These are phyloP conservation scores for Nebria salina DNA, from an alignment of 2,888 invertebrate species.

Conservation along the genomic window DNA sequence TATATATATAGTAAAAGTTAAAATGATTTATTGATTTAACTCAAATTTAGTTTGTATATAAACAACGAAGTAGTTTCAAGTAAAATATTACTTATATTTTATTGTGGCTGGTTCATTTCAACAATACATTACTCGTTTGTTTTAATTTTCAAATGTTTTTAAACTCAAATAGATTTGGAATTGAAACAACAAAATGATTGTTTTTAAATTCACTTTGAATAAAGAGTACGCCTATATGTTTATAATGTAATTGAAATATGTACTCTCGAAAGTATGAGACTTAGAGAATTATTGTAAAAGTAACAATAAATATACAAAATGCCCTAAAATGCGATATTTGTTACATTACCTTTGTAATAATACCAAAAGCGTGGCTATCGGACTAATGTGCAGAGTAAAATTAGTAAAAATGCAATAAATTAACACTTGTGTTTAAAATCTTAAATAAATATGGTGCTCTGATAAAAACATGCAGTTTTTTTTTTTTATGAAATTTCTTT, in stretches of 20 bases:
- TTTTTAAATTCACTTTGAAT: too few relatives aligned
- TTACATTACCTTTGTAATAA: slow-evolving; percentile 90
- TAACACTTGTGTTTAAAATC: slow-evolving; percentile 43
- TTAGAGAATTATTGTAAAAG: background rate
- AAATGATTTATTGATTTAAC: too few relatives aligned
- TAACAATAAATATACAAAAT: slow-evolving; percentile 28
- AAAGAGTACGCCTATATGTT: too few relatives aligned
- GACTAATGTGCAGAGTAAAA: slow-evolving; percentile 84
- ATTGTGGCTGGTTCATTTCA: too few relatives aligned
- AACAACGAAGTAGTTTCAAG: too few relatives aligned
- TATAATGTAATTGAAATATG: slow-evolving; percentile 23
- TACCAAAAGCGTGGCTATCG: slow-evolving; percentile 95
- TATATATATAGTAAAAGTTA: too few relatives aligned
- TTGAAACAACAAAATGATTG: too few relatives aligned
- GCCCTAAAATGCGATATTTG: slow-evolving; percentile 50
- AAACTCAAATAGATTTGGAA: too few relatives aligned
- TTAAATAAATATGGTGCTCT: slow-evolving; percentile 39
- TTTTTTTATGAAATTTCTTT: slow-evolving; percentile 18
- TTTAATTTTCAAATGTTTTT: too few relatives aligned
- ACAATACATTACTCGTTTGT: too few relatives aligned
- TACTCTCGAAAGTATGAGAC: slow-evolving; percentile 19
- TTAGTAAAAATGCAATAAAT: slow-evolving; percentile 56
- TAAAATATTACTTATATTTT: too few relatives aligned
- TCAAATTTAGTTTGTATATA: too few relatives aligned
- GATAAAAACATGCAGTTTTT: slow-evolving; percentile 39